Percentiles rank a stretch among this genome's conserved stretches.
These are phyloP conservation scores for Popillia japonica DNA, from an alignment of 1,140 invertebrate genomes.

Conservation along the genomic window DNA sequence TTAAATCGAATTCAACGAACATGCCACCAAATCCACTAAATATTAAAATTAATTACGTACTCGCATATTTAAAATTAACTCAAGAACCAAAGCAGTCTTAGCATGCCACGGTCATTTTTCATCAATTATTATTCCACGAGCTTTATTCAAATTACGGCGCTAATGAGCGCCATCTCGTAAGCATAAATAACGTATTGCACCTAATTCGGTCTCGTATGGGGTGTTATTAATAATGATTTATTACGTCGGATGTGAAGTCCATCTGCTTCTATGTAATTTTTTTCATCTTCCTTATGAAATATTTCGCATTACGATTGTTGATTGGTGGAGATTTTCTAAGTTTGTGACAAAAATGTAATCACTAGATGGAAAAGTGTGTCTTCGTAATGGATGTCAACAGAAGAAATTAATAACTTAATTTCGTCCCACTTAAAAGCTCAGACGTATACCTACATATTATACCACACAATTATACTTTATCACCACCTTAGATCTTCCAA, in stretches of 20 bases:
- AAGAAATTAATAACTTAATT: no score
- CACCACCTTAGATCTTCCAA: background rate
- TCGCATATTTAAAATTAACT: background rate
- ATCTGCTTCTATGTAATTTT: no score
- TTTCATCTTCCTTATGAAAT: no score
- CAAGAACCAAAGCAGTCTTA: background rate
- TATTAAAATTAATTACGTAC: background rate
- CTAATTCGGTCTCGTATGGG: background rate
- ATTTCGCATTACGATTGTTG: no score
- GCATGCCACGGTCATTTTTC: background rate
- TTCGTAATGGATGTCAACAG: no score
- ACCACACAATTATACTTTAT: background rate
- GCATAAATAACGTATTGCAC: background rate
- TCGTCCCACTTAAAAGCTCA: no score
- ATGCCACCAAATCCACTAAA: no score
- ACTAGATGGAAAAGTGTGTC: no score
- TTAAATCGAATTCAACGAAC: no score
- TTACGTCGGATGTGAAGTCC: background rate
- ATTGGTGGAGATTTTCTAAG: no score
- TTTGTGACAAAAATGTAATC: no score
- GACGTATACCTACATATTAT: no score
- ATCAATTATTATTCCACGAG: background rate
- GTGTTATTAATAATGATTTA: constrained; percentile 7
- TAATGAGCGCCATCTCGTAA: constrained; percentile 4
- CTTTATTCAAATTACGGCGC: background rate